A percentile compares a stretch with the other conserved stretches of the same genome.
Evolutionary conservation across 2,113 vertebrate genomes (phyloP).

Genomic region (Ramphastos sulfuratus): DNA sequence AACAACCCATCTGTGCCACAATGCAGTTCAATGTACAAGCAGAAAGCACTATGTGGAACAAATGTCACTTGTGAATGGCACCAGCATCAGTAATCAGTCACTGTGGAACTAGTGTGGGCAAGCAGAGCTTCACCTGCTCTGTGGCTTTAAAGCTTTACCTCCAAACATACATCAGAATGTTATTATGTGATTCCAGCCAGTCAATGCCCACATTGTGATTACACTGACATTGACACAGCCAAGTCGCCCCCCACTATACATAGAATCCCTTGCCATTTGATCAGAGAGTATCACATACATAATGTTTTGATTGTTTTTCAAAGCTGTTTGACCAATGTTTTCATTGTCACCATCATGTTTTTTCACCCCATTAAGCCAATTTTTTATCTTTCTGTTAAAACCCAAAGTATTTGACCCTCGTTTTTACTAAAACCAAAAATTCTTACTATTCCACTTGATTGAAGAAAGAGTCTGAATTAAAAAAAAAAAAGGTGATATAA

Average conservation of each 20-base stretch:
- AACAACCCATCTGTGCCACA: rapidly evolving
- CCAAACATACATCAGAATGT: not conserved
- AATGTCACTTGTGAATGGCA: rapidly evolving
- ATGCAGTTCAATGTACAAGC: rapidly evolving
- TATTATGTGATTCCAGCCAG: rapidly evolving
- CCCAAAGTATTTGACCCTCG: not conserved
- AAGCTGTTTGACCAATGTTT: not conserved
- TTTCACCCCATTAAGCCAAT: not conserved
- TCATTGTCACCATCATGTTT: rapidly evolving
- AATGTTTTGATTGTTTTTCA: not conserved
- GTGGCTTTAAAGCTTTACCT: not conserved
- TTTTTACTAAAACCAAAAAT: not conserved
- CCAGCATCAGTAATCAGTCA: not conserved
- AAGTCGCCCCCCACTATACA: not conserved
- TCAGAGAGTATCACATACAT: not conserved
- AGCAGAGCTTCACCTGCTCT: not conserved
- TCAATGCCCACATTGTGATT: rapidly evolving
- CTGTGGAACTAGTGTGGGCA: not conserved
- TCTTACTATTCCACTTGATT: not conserved
- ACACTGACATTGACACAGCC: too few relatives aligned
- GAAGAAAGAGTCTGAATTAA: not conserved
- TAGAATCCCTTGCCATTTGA: rapidly evolving
- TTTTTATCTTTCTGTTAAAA: not conserved
- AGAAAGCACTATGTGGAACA: not conserved
- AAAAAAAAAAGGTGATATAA: not conserved